phyloP scores from a whole-genome alignment of 1,140 invertebrate species.

The Heliconius hewitsoni region DNA sequence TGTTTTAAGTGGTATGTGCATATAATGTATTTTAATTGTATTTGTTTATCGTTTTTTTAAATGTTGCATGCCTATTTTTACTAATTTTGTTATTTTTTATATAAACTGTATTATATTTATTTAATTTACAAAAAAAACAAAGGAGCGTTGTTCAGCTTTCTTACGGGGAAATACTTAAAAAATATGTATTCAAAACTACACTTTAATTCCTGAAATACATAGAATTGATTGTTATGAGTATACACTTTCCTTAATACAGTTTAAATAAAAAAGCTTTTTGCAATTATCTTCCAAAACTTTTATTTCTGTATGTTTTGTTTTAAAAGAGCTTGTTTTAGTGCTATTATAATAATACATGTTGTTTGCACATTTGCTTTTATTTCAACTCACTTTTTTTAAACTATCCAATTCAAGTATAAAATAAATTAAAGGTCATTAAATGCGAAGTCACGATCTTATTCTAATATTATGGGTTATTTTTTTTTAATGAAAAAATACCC shows the following conservation, averaged over 20 bases:
- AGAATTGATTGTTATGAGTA: too few species aligned
- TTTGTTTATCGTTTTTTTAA: neutral
- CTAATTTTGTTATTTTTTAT: slow-evolving; percentile 7
- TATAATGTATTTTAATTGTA: slow-evolving; percentile 10
- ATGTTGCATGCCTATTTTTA: slow-evolving; percentile 18
- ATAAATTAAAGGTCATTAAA: neutral
- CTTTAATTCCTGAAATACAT: too few species aligned
- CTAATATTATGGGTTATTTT: neutral
- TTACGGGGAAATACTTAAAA: too few species aligned
- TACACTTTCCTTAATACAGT: neutral
- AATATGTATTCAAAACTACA: too few species aligned
- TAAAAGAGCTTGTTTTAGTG: neutral
- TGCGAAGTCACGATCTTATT: neutral
- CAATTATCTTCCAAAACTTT: neutral
- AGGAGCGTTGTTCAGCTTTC: too few species aligned
- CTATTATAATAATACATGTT: neutral
- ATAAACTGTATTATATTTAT: neutral
- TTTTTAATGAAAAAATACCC: neutral
- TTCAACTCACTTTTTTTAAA: neutral
- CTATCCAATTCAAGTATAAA: neutral
- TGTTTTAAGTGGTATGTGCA: neutral
- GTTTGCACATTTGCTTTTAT: neutral
- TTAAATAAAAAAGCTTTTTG: neutral
- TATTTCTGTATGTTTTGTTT: neutral
- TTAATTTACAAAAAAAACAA: neutral